Base-by-base conservation (phyloP, 2,113 vertebrate species). In the Psilopsiagon aymara region DNA sequence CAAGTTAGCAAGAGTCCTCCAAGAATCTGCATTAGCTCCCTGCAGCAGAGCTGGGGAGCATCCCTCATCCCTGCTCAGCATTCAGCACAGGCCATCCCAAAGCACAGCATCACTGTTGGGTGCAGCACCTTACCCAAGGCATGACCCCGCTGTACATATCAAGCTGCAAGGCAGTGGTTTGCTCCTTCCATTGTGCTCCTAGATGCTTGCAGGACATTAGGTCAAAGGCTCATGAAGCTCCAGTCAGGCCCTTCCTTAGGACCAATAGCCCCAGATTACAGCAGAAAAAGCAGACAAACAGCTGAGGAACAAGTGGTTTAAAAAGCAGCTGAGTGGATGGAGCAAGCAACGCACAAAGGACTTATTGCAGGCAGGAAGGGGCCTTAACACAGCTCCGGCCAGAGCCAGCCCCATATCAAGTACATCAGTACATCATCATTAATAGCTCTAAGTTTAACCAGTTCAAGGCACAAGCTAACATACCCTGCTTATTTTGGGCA, bases 251-350 rank as follows among this genome's bases (percentile, higher is more conserved):
- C 63, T 86, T 68, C 66, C 60, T 64, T 23, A 51, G 44, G 39
- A 78, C 31, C 51, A 55, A 18, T 11, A 91, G 84, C 57, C 66
- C 69, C 73, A 79, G 66, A 47, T 10, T 64, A 89, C 47, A 92
- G 91, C 88, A 95, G 67, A 74, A 6, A 49, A 39, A 37, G 23
- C 24, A 73, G 77, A 37, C 15, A 35, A 69, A 29, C 7, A 85
- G 57, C 4, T 43, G 53, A 91, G 74, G 47, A 88, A 85, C 10
- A 17, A 94, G 77, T 91, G 83, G 91, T 89, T 95, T 94, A 53
- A 86, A 63, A 85, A 94, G 63, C 74, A 88, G 60, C 27, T 1
- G 5, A 51, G 17, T 14, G 67, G 68, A 88, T 60, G 66, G 77
- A 91, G 82, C 78, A 69, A 86, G 67, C 1, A 0, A 66, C 87